A percentile compares a stretch with the other conserved stretches of the same genome.
These are phyloP conservation scores for Dryadula phaetusa DNA, from an alignment of 2,888 invertebrate genomes.

Conservation along the genomic window DNA sequence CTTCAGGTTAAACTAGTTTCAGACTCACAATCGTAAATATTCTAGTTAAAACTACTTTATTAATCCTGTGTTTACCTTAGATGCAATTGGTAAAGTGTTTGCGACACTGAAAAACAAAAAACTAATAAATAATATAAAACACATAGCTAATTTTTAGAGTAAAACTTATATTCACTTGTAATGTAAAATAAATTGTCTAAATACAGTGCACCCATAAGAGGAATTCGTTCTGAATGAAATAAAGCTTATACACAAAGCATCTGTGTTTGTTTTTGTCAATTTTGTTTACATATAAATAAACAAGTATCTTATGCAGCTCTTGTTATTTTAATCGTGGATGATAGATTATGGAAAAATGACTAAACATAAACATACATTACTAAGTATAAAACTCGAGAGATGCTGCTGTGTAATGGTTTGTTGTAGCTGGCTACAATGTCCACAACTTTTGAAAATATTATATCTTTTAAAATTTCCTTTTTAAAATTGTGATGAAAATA, in stretches of 20 bases:
- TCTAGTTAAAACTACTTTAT: not conserved
- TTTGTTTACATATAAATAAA: conserved; percentile 3
- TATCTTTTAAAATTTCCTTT: too few species aligned
- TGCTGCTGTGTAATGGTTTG: conserved; percentile 21
- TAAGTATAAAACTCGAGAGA: conserved; percentile 20
- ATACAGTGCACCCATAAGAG: not conserved
- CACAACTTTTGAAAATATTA: conserved; percentile 17
- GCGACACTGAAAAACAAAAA: conserved; percentile 8
- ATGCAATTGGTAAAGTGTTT: not conserved
- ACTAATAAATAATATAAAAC: conserved; percentile 7
- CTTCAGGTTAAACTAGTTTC: conserved; percentile 5
- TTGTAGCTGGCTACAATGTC: conserved; percentile 22
- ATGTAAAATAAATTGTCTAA: not conserved
- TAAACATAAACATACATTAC: conserved; percentile 33
- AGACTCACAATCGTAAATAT: not conserved
- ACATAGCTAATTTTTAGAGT: not conserved
- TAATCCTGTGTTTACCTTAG: conserved; percentile 15
- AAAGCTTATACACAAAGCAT: not conserved
- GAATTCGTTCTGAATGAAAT: not conserved
- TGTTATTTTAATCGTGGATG: conserved; percentile 9
- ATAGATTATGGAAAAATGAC: conserved; percentile 31
- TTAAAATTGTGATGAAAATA: too few species aligned
- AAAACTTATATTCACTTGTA: not conserved
- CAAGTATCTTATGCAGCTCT: not conserved
- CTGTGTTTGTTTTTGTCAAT: not conserved